These are phyloP conservation scores for Patella caerulea DNA, from an alignment of 2,888 invertebrate genomes.

Conservation along the genomic window DNA sequence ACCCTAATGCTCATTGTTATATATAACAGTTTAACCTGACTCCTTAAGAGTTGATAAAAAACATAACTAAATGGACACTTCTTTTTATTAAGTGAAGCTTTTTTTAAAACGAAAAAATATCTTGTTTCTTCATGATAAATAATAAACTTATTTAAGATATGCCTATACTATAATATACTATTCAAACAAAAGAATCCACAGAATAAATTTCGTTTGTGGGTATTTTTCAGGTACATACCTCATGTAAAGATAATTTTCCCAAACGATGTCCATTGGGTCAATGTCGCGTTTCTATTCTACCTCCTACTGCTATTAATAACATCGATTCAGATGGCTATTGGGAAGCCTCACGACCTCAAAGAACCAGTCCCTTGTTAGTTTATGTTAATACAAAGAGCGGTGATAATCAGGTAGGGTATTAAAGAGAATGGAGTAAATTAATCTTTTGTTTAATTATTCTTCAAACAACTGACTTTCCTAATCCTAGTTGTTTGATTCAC, in stretches of 20 bases:
- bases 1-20: neutral
- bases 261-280: conserved; percentile 89
- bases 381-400: conserved; percentile 98
- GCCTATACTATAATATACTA: too few relatives aligned
- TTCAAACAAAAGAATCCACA: too few relatives aligned
- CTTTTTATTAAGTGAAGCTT: too few relatives aligned
- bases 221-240: conserved; percentile 81
- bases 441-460: neutral
- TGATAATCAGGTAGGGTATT: conserved; percentile 84
- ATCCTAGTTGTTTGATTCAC: too few relatives aligned
- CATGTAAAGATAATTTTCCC: conserved; percentile 85
- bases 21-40: too few relatives aligned
- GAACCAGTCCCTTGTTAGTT: conserved; percentile 87
- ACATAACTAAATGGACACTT: too few relatives aligned
- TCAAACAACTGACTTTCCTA: too few relatives aligned
- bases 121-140: too few relatives aligned
- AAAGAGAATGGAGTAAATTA: neutral
- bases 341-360: conserved; percentile 83
- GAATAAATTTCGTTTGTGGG: neutral
- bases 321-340: conserved; percentile 90
- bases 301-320: conserved; percentile 92
- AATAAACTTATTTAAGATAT: too few relatives aligned
- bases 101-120: too few relatives aligned
- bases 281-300: conserved; percentile 91
- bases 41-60: too few relatives aligned